Evolutionary conservation across 2,113 vertebrate genomes (phyloP), one percentile per base, ranked within the genome.

Genomic region (Dicentrarchus labrax): DNA sequence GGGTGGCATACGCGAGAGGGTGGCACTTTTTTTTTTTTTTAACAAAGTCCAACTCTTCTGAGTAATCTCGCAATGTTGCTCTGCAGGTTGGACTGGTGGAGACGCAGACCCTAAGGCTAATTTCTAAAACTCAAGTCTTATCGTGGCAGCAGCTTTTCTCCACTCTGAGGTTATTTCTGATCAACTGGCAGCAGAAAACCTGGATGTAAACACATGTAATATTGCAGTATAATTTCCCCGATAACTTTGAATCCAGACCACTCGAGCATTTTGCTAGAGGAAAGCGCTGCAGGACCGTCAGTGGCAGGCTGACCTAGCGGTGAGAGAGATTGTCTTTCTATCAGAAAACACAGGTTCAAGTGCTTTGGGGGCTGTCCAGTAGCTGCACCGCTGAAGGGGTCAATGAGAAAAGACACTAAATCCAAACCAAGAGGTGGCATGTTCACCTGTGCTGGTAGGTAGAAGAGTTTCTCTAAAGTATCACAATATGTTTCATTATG

Each of bases 81-180:
- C 59, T 73, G 70, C 87, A 84, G 80, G 92, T 92, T 82, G 38
- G 72, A 57, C 82, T 36, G 50, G 74, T 83, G 19, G 69, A 60
- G 59, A 76, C 2, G 4, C 43, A 68, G 67, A 89, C 76, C 88
- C 69, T 22, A 0, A 8, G 66, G 82, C 62, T 62, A 56, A 59
- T 80, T 71, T 70, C 24, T 73, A 19, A 80, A 48, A 38, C 16
- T 69, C 5, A 4, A 30, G 12, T 66, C 17, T 41, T 7, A 65
- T 17, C 43, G 48, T 4, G 41, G 21, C 8, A 56, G 39, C 8
- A 1, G 24, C 38, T 38, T 41, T 16, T 56, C 41, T 65, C 67
- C 6, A 17, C 60, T 80, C 3, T 3, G 11, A 13, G 41, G 19
- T 3, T 3, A 5, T 36, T 13, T 48, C 12, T 17, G 21, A 45